phyloP scores from a whole-genome alignment of 1,140 invertebrate genomes.

The Nebria ingens region DNA sequence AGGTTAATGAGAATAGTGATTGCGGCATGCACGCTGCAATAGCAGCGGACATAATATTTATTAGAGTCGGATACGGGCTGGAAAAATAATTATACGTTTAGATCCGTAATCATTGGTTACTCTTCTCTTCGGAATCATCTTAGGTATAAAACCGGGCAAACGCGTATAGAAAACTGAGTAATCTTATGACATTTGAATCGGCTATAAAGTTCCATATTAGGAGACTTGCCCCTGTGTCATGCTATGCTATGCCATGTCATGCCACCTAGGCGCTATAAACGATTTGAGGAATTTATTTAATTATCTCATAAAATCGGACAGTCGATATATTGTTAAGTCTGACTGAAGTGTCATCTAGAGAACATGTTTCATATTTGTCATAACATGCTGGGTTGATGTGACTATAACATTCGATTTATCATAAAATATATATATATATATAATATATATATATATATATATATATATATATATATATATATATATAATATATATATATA shows the following conservation, averaged over 20 bases:
- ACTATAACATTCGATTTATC: too few relatives aligned
- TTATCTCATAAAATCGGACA: constrained; percentile 5
- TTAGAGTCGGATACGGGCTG: not conserved
- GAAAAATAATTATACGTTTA: constrained; percentile 7
- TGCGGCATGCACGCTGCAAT: not conserved
- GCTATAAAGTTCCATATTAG: not conserved
- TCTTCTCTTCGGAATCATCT: too few relatives aligned
- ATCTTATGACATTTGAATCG: constrained; percentile 8
- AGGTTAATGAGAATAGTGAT: not conserved
- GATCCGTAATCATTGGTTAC: too few relatives aligned
- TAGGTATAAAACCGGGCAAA: not conserved
- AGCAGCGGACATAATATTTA: not conserved
- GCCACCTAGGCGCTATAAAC: constrained; percentile 6
- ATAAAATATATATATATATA: too few relatives aligned
- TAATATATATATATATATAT: too few relatives aligned
- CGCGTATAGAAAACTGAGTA: not conserved
- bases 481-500: too few relatives aligned
- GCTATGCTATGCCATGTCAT: not conserved
- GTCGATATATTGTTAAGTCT: not conserved
- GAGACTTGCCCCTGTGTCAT: not conserved
- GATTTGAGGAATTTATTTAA: constrained; percentile 5
- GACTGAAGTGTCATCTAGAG: not conserved
- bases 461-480: too few relatives aligned
- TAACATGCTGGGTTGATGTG: not conserved
- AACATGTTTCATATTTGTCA: not conserved